Conservation (phyloP, 2,888 invertebrate species). For the Empis livida region DNA sequence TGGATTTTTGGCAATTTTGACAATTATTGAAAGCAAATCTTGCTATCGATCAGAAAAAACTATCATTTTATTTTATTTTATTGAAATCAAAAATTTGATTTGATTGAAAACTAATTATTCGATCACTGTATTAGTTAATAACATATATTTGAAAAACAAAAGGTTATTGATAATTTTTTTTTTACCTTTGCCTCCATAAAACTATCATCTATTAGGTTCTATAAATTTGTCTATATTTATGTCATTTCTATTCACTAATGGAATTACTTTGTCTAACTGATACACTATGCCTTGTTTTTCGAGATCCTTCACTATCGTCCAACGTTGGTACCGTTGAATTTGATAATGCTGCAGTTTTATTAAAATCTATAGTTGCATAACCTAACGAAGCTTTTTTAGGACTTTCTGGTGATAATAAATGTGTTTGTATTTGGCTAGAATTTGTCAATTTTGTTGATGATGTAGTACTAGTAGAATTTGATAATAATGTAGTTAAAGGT, state of each 20-base stretch:
- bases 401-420: constrained; percentile 11
- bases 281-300: constrained; percentile 74
- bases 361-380: constrained; percentile 88
- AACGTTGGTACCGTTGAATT: constrained; percentile 60
- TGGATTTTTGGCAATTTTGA: no score
- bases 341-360: constrained; percentile 80
- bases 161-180: no score
- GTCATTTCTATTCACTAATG: constrained; percentile 40
- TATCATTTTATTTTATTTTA: no score
- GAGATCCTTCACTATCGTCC: constrained; percentile 58
- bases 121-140: no score
- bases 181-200: no score
- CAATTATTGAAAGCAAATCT: no score
- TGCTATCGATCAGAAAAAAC: no score
- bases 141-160: no score
- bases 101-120: no score
- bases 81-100: no score
- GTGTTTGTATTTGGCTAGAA: background rate
- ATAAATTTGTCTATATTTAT: background rate
- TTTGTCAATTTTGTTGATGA: constrained; percentile 1
- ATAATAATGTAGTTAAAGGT: background rate
- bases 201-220: no score
- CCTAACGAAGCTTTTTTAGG: constrained; percentile 35
- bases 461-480: background rate
- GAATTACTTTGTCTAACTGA: constrained; percentile 47